Conservation (phyloP, 2,888 invertebrate species). For the Xestia xanthographa region DNA sequence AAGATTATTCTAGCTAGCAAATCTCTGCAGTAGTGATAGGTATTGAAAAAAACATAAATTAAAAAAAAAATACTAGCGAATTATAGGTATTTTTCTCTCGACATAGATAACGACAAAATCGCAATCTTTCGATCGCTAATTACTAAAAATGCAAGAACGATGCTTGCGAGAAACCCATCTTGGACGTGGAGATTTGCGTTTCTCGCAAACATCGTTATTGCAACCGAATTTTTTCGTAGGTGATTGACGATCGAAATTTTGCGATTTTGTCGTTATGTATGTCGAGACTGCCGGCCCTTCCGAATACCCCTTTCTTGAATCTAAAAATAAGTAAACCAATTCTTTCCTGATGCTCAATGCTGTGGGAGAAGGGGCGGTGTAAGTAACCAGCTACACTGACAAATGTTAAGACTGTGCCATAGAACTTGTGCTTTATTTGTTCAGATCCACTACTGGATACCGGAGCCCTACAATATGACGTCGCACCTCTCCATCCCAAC, state of each 20-base stretch:
- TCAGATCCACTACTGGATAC: conserved; percentile 97
- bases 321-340: background rate
- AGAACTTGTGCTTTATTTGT: conserved; percentile 29
- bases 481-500: conserved; percentile 91
- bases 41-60: background rate
- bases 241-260: too few relatives aligned
- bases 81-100: too few relatives aligned
- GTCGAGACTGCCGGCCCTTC: too few relatives aligned
- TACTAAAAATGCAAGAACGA: too few relatives aligned
- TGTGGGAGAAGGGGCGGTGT: too few relatives aligned
- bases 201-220: too few relatives aligned
- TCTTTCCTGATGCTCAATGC: background rate
- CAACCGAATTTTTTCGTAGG: too few relatives aligned
- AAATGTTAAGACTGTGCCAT: background rate
- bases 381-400: background rate
- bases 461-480: conserved; percentile 94
- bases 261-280: too few relatives aligned
- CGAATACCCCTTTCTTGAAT: background rate
- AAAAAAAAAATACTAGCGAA: background rate
- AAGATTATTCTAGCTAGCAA: background rate
- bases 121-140: too few relatives aligned
- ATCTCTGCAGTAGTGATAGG: background rate
- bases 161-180: too few relatives aligned
- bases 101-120: too few relatives aligned
- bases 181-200: too few relatives aligned